Percentiles rank a stretch among this genome's conserved stretches.
These are phyloP conservation scores for Sebastes diaconus DNA, from an alignment of 2,797 vertebrate species.

Conservation along the genomic window DNA sequence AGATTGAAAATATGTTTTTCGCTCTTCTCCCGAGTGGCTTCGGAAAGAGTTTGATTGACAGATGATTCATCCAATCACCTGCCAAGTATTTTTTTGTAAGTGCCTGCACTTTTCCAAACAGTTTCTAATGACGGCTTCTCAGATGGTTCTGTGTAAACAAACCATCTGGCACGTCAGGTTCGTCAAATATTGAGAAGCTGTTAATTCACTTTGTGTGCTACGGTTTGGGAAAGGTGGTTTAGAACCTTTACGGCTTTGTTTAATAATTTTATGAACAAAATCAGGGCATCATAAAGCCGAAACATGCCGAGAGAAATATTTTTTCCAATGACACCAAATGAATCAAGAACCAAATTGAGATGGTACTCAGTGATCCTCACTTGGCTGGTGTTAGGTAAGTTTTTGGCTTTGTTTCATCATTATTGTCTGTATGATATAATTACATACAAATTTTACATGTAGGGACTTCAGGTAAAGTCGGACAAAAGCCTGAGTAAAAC, in stretches of 20 bases:
- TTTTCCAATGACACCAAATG: not conserved
- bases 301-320: not conserved
- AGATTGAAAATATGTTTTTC: no score
- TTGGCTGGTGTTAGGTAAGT: not conserved
- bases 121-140: no score
- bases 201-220: no score
- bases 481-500: constrained; percentile 31
- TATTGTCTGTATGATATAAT: constrained; percentile 15
- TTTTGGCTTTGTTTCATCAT: not conserved
- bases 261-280: not conserved
- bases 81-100: no score
- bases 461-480: not conserved
- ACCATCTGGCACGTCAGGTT: no score
- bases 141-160: no score
- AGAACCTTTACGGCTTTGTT: not conserved
- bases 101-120: no score
- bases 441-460: not conserved
- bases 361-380: not conserved
- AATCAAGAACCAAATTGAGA: not conserved
- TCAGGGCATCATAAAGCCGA: not conserved
- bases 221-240: not conserved
- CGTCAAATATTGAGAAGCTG: no score
- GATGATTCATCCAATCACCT: not conserved
- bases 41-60: not conserved
- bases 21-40: not conserved